Conservation (phyloP, 2,113 vertebrate species). For the Hydropotes inermis region DNA sequence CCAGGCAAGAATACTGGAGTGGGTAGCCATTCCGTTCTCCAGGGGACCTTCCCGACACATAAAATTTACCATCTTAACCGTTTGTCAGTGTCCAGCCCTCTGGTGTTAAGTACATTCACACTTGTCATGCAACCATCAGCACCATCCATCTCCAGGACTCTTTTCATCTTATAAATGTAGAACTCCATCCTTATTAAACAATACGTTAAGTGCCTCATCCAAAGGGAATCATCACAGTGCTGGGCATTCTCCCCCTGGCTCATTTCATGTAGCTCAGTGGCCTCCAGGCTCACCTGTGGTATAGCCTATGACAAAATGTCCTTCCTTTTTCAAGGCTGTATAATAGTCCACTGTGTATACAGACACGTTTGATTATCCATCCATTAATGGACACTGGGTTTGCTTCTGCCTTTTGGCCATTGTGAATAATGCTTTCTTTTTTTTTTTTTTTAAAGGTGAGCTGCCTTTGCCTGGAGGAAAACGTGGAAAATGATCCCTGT, state of each 20-base stretch:
- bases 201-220: not conserved
- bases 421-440: not conserved
- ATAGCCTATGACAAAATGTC: too few relatives aligned
- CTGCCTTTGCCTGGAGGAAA: slow-evolving; percentile 96
- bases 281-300: accelerated
- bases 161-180: not conserved
- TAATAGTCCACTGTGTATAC: accelerated
- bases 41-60: not conserved
- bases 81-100: accelerated
- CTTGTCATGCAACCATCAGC: accelerated
- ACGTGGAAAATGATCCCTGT: slow-evolving; percentile 93
- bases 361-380: too few relatives aligned
- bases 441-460: slow-evolving; percentile 86
- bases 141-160: not conserved
- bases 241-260: not conserved
- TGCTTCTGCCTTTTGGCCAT: not conserved
- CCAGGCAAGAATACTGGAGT: not conserved
- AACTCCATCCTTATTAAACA: not conserved
- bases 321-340: not conserved
- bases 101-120: too few relatives aligned
- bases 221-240: not conserved
- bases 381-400: accelerated
- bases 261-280: accelerated
- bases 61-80: not conserved
- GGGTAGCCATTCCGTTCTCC: not conserved